These are phyloP conservation scores for Eledona agricola DNA, from an alignment of 2,888 invertebrate genomes.

Conservation along the genomic window DNA sequence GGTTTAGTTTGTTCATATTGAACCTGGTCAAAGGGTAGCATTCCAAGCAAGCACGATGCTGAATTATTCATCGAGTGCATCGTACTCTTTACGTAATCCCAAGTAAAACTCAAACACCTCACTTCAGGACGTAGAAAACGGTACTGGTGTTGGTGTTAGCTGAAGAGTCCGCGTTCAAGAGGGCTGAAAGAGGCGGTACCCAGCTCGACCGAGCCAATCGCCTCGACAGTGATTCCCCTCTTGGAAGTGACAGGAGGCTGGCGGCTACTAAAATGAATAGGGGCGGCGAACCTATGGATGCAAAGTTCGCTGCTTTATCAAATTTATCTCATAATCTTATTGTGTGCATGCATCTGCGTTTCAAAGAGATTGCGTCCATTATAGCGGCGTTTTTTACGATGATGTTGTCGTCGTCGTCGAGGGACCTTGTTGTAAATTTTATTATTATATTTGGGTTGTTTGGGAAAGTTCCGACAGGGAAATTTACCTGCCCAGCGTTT, in stretches of 20 bases:
- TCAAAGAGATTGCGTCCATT: conserved; percentile 33
- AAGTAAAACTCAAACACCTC: conserved; percentile 4
- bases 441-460: too few species aligned
- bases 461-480: too few species aligned
- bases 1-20: conserved; percentile 91
- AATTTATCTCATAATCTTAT: conserved; percentile 55
- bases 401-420: too few species aligned
- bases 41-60: conserved; percentile 78
- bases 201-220: conserved; percentile 26
- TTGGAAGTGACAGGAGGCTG: conserved; percentile 41
- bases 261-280: conserved; percentile 37
- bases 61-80: conserved; percentile 85
- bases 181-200: conserved; percentile 30
- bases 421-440: too few species aligned
- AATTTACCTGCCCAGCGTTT: too few species aligned
- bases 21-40: conserved; percentile 93
- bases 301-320: conserved; percentile 52
- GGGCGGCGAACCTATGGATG: conserved; percentile 53
- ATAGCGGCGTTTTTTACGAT: conserved; percentile 25
- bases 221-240: conserved; percentile 1
- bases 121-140: conserved; percentile 3
- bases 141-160: conserved; percentile 21
- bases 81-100: conserved; percentile 3
- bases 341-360: conserved; percentile 48
- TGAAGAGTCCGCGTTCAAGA: conserved; percentile 3